A percentile compares a stretch with the other conserved stretches of the same genome.
Conservation (phyloP, 2,113 vertebrate genomes). For the Heterocephalus glaber region DNA sequence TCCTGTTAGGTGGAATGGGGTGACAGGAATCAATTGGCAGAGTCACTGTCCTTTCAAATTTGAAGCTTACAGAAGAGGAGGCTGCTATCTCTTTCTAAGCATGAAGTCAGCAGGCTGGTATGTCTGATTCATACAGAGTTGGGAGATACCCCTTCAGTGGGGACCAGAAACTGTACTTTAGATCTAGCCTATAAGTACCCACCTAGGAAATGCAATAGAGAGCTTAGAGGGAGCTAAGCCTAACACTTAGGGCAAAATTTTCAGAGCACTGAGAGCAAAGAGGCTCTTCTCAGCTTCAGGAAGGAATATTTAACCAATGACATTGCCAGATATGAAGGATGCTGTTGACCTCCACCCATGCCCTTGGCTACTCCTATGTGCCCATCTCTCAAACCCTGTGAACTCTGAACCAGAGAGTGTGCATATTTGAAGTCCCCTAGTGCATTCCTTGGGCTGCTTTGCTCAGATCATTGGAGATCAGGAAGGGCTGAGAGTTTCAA, state of each 20-base stretch:
- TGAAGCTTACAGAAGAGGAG: not conserved
- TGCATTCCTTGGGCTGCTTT: not conserved
- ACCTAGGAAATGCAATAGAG: not conserved
- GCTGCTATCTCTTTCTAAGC: not conserved
- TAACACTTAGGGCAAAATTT: not conserved
- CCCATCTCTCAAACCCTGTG: not conserved
- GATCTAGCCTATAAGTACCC: not conserved
- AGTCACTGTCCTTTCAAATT: not conserved
- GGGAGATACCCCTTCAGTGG: not conserved
- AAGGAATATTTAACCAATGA: not conserved
- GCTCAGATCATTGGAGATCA: not conserved
- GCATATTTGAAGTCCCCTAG: not conserved
- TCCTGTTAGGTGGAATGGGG: not conserved
- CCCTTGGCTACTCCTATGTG: not conserved
- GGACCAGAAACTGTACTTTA: not conserved
- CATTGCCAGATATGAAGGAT: not conserved
- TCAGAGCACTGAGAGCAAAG: not conserved
- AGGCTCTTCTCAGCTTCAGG: not conserved
- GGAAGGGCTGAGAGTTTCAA: not conserved
- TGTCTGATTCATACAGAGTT: not conserved
- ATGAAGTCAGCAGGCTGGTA: not conserved
- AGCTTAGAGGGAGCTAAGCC: not conserved
- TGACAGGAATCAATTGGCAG: not conserved
- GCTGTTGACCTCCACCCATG: not conserved
- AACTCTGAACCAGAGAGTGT: not conserved